These are phyloP conservation scores for Aplocera efformata DNA, from an alignment of 2,888 invertebrate genomes.

Conservation along the genomic window DNA sequence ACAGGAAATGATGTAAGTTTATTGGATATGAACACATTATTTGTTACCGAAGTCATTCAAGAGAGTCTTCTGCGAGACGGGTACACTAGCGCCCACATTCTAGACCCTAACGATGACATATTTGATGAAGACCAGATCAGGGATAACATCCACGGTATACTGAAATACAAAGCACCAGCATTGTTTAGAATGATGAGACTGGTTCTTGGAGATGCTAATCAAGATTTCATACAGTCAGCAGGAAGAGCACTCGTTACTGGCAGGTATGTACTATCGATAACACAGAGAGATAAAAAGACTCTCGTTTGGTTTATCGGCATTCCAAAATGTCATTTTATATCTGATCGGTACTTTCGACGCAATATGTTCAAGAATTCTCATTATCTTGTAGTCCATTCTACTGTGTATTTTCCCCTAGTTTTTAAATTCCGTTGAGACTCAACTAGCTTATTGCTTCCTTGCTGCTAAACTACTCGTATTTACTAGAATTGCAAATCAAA, in stretches of 20 bases:
- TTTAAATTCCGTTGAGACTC: no score
- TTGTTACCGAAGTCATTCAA: slow-evolving; percentile 62
- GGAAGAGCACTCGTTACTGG: slow-evolving; percentile 43
- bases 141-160: slow-evolving; percentile 42
- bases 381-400: no score
- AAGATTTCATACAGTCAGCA: slow-evolving; percentile 49
- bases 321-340: slow-evolving; percentile 4
- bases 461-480: no score
- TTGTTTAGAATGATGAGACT: slow-evolving; percentile 53
- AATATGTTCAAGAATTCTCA: not conserved
- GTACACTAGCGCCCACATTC: slow-evolving; percentile 33
- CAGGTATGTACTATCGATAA: slow-evolving; percentile 36
- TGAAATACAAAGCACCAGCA: slow-evolving; percentile 60
- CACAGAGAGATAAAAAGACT: slow-evolving; percentile 16
- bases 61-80: slow-evolving; percentile 58
- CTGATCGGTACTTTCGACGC: not conserved
- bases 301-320: slow-evolving; percentile 13
- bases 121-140: slow-evolving; percentile 48
- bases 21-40: slow-evolving; percentile 58
- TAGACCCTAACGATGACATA: slow-evolving; percentile 41
- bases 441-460: no score
- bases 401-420: no score
- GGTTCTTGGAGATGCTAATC: slow-evolving; percentile 38
- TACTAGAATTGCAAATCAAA: no score
- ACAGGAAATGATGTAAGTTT: slow-evolving; percentile 35